These are phyloP conservation scores for Nipponacmea schrenckii DNA, from an alignment of 2,888 invertebrate species.

Conservation along the genomic window DNA sequence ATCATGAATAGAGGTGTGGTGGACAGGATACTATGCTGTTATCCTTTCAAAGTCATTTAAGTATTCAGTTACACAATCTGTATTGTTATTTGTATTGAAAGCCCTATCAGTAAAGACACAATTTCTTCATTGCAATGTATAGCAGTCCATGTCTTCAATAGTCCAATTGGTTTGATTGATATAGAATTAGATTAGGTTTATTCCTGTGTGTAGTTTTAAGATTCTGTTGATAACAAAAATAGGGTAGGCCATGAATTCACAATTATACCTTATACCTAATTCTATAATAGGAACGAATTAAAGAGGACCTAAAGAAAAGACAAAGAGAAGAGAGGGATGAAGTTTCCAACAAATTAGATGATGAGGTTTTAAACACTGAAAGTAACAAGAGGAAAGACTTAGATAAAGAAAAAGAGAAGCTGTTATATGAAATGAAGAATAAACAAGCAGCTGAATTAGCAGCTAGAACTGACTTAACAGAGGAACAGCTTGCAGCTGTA, in stretches of 20 bases:
- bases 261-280: too few species aligned
- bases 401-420: constrained; percentile 50
- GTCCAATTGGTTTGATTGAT: too few species aligned
- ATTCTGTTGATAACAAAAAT: too few species aligned
- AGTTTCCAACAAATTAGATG: constrained; percentile 44
- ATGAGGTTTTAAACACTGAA: constrained; percentile 50
- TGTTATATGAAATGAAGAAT: constrained; percentile 57
- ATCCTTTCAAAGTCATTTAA: too few species aligned
- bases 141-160: not conserved
- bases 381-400: constrained; percentile 38
- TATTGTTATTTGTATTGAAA: not conserved
- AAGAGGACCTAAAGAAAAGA: constrained; percentile 50
- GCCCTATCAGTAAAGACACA: not conserved
- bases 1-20: not conserved
- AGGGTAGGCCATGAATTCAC: too few species aligned
- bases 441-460: constrained; percentile 59
- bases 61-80: too few species aligned
- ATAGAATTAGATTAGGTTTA: too few species aligned
- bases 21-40: too few species aligned
- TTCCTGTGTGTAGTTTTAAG: too few species aligned
- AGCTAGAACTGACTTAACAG: constrained; percentile 56
- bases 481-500: constrained; percentile 53
- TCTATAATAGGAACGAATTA: constrained; percentile 48
- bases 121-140: not conserved
- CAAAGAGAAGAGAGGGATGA: constrained; percentile 55